phyloP scores from a whole-genome alignment of 2,888 invertebrate genomes.

The Drosophila paranaensis region DNA sequence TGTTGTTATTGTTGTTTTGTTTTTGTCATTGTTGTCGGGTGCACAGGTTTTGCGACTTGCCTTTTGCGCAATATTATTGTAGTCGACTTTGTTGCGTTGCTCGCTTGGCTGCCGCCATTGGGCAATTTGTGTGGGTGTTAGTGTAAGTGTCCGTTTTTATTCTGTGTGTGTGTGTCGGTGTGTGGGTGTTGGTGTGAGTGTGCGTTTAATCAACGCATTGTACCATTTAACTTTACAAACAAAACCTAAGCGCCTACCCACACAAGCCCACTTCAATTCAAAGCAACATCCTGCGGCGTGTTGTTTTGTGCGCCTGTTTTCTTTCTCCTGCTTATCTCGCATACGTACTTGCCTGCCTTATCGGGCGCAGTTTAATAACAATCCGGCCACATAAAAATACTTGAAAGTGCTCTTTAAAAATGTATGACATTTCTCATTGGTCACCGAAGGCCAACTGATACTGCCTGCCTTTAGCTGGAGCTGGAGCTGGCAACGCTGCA shows the following conservation, averaged over 20 bases:
- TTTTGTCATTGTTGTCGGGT: constrained; percentile 41
- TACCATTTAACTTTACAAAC: constrained; percentile 74
- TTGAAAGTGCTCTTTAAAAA: constrained; percentile 44
- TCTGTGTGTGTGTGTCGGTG: constrained; percentile 12
- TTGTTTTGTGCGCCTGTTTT: constrained; percentile 6
- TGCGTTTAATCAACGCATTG: constrained; percentile 79
- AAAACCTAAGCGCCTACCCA: constrained; percentile 49
- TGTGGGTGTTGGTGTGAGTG: constrained; percentile 25
- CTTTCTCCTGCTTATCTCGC: constrained; percentile 3
- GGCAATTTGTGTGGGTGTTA: constrained; percentile 37
- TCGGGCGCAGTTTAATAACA: constrained; percentile 51
- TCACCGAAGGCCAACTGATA: constrained; percentile 31
- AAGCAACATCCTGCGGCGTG: constrained; percentile 38
- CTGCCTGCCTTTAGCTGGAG: constrained; percentile 4
- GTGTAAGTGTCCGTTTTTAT: constrained; percentile 6
- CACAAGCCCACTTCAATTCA: constrained; percentile 1
- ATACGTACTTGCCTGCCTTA: constrained; percentile 11
- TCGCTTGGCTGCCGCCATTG: constrained; percentile 49
- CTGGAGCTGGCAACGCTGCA: constrained; percentile 1
- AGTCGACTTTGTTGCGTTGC: constrained; percentile 51
- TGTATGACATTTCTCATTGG: constrained; percentile 43
- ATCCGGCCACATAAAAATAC: constrained; percentile 42
- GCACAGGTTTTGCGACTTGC: constrained; percentile 47
- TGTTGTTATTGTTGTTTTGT: constrained; percentile 1
- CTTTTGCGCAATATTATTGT: constrained; percentile 67